Evolutionary conservation across 2,888 invertebrate genomes (phyloP), one percentile per base, ranked within the genome.

Genomic region (Antheraea yamamai): DNA sequence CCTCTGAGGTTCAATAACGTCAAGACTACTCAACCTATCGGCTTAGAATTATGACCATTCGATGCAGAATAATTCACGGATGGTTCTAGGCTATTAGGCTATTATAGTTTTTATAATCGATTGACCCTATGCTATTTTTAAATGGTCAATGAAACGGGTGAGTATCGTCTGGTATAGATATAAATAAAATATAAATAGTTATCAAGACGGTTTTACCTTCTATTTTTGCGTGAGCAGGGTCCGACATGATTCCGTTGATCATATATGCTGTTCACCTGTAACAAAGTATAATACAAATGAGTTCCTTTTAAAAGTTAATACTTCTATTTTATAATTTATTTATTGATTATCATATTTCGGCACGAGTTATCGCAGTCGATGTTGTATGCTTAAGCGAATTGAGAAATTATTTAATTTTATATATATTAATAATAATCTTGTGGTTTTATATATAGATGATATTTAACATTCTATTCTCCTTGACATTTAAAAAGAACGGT

Each of bases 161-260:
- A 47, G 47, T 12, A 12, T 47, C 12, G 12, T 0, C 47, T 47
- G 2, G 47, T 47, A 47, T n/a, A n/a, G n/a, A n/a, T 47, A 47
- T 12, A 2, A 47, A 47, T 47, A 47, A 47, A 47, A 47, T 47
- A 12, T 47, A 12, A 47, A 47, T 47, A 47, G 47, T 10, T 47
- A 47, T 47, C 12, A 47, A 47, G 47, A 47, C 47, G 47, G 79
- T 81, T 80, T 47, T 47, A 87, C 87, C 86, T 82, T 88, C 88
- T 79, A 87, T 84, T 79, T 88, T 88, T 61, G 74, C 75, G 76
- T 85, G 85, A 73, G 79, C 76, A 76, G 80, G 78, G 75, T 87
- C 88, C 74, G 85, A 84, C 88, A 87, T 87, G 74, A 79, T 84
- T 73, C 64, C 76, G 75, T 66, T 73, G 80, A 79, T 74, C 76